Evolutionary conservation across 2,888 invertebrate species (phyloP).

Genomic region (Hydraecia micacea): DNA sequence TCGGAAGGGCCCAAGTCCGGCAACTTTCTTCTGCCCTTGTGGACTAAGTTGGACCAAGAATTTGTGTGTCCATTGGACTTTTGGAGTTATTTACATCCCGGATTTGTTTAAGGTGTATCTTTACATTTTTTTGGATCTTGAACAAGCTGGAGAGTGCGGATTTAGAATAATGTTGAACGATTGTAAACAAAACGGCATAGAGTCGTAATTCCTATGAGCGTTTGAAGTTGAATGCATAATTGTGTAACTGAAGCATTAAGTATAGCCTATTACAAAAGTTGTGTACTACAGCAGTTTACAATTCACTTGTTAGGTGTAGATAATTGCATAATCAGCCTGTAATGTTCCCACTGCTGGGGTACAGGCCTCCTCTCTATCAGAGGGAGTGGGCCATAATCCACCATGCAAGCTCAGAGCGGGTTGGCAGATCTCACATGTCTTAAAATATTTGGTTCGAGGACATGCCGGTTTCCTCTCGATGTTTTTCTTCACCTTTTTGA

Average conservation of each 20-base stretch:
- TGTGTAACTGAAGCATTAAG: neutral
- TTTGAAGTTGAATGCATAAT: neutral
- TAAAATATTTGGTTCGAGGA: neutral
- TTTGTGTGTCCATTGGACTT: slow-evolving; percentile 45
- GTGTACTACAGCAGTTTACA: neutral
- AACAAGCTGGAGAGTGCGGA: neutral
- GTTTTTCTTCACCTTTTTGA: neutral
- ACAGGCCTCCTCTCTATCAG: neutral
- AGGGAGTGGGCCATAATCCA: neutral
- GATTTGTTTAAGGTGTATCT: slow-evolving; percentile 29
- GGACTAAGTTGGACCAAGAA: slow-evolving; percentile 51
- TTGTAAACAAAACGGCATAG: neutral
- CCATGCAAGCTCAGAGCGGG: neutral
- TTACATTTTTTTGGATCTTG: neutral
- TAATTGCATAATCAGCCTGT: neutral
- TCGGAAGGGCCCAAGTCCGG: slow-evolving; percentile 43
- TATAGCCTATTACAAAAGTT: neutral
- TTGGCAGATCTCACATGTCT: neutral
- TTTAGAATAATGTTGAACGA: neutral
- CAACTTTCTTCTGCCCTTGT: slow-evolving; percentile 46
- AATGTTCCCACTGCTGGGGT: neutral
- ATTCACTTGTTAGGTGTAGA: neutral
- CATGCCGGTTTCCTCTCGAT: neutral
- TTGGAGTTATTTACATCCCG: slow-evolving; percentile 42
- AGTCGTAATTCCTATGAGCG: neutral